Evolutionary conservation across 2,797 vertebrate species (phyloP), one percentile per base, ranked within the genome.

Genomic region (Myoxocephalus aenaeus): DNA sequence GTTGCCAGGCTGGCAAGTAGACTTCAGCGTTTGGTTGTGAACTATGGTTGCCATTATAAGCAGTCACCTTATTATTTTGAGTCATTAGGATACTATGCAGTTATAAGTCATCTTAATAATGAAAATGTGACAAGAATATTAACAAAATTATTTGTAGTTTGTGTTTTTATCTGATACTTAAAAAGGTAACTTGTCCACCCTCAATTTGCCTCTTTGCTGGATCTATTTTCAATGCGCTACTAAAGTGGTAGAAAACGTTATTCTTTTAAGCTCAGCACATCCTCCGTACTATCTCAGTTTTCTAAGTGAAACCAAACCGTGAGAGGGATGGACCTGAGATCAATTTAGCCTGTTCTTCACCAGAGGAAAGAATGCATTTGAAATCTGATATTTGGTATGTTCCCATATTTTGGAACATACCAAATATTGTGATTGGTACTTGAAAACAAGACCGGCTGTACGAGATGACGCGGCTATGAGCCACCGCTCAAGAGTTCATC

Each of bases 341-440:
- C 71, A 76, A 27, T 74, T 68, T 51, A 75, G 59, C 65, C 62
- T 80, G 40, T 70, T 63, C 36, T 75, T 70, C 40, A 65, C 27
- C 29, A 54, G 57, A 57, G 29, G 40, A 66, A 53, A 5, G 36
- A 78, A 79, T 76, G 56, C 15, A 65, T 77, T 50, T 80, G 70
- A 84, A 73, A 85, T 65, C 38, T 57, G 34, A 32, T 32, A 32
- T 32, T 32, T 2, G 29, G 29, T 32, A 32, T 32, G 29, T 32
- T 32, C 25, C 7, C 22, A 18, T 61, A 27, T 17, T 63, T 56
- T 7, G 32, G 36, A 65, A 59, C 57, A 38, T 6, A 42, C 17
- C 20, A 58, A 8, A 54, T 59, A 62, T 70, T 70, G 36, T 1
- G 42, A 84, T 8, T 6, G 63, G 7, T 40, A 17, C 71, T 57